Percentiles rank a stretch among this genome's conserved stretches.
phyloP scores from a whole-genome alignment of 2,888 invertebrate species.

The Elgonia sp. region DNA sequence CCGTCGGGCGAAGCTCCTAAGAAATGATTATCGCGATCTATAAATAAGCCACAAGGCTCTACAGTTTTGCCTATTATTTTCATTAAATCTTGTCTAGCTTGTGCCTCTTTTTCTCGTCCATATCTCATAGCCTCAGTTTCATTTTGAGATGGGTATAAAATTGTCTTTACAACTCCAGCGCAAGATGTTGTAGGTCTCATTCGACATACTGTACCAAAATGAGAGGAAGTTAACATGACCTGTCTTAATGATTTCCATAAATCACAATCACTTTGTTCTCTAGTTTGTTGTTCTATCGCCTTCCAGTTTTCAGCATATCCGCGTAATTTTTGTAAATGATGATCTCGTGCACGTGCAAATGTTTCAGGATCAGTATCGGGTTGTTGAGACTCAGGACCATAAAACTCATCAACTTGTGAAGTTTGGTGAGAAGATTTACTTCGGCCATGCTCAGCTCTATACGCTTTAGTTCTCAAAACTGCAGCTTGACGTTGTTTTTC shows the following conservation, averaged over 20 bases:
- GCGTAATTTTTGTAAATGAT: neutral
- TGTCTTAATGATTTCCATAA: neutral
- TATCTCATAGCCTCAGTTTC: neutral
- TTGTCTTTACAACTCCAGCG: neutral
- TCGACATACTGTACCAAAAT: slow-evolving; percentile 61
- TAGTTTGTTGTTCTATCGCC: neutral
- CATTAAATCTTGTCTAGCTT: slow-evolving; percentile 44
- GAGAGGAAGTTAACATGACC: slow-evolving; percentile 62
- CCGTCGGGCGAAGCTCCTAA: slow-evolving; percentile 72
- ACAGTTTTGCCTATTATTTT: slow-evolving; percentile 8
- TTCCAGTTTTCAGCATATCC: neutral
- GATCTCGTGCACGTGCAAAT: neutral
- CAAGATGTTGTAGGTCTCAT: slow-evolving; percentile 47
- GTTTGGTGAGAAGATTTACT: neutral
- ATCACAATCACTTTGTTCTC: neutral
- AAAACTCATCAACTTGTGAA: neutral
- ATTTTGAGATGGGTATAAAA: neutral
- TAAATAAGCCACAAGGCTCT: slow-evolving; percentile 55
- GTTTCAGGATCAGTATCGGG: slow-evolving; percentile 15
- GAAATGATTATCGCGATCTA: slow-evolving; percentile 49
- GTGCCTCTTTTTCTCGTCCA: slow-evolving; percentile 67
- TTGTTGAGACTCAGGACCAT: slow-evolving; percentile 3
- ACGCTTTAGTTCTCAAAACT: neutral
- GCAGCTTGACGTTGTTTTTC: neutral
- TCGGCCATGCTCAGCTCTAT: neutral